Conservation (phyloP, 2,797 vertebrate species). For the Falco peregrinus region DNA sequence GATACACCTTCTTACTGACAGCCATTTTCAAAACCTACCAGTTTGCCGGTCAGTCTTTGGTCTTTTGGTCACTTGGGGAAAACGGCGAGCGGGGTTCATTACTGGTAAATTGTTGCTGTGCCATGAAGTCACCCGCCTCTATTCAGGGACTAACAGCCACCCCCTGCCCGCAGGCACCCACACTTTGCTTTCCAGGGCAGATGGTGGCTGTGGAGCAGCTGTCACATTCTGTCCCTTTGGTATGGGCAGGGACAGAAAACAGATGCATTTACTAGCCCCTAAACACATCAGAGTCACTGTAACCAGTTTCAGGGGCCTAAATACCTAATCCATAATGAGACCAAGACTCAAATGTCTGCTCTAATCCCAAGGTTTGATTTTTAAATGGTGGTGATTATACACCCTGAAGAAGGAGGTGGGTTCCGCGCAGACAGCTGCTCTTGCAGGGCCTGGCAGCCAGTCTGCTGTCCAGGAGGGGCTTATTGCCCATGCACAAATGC, state of each 20-base stretch:
- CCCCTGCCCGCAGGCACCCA: neutral
- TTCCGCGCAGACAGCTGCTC: accelerated
- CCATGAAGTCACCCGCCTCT: neutral
- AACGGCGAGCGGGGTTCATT: accelerated
- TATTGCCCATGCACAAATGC: neutral
- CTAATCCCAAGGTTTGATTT: neutral
- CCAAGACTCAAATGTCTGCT: neutral
- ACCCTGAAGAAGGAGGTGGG: neutral
- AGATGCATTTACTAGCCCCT: accelerated
- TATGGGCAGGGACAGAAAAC: accelerated
- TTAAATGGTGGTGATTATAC: accelerated
- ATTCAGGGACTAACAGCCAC: accelerated
- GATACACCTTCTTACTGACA: neutral
- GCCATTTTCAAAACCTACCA: neutral
- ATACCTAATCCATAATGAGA: accelerated
- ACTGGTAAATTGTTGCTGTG: accelerated
- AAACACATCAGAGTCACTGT: accelerated
- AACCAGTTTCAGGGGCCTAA: neutral
- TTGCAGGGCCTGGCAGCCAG: accelerated
- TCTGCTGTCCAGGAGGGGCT: neutral
- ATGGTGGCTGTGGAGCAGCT: neutral
- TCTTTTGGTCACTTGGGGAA: neutral
- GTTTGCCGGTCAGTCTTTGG: no score
- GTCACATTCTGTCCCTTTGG: neutral
- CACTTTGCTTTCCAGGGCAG: neutral